phyloP scores from a whole-genome alignment of 2,797 vertebrate species.

The Protonibea diacanthus region DNA sequence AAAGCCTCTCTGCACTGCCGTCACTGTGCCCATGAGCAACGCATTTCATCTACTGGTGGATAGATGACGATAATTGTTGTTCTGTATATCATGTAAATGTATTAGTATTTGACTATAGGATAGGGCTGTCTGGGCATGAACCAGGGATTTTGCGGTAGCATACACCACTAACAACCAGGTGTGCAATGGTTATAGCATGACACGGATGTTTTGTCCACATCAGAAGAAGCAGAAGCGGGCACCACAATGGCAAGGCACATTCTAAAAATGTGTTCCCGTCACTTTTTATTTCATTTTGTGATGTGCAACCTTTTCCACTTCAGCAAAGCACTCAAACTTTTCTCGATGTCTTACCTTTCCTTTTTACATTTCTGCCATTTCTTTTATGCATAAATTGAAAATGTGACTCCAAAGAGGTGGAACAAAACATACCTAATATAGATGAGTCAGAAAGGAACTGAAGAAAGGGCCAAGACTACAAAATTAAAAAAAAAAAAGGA shows the following conservation, averaged over 20 bases:
- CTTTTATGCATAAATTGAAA: not conserved
- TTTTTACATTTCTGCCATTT: not conserved
- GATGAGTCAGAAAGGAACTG: slow-evolving; percentile 1
- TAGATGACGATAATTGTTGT: not conserved
- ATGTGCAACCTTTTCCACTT: not conserved
- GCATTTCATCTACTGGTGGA: slow-evolving; percentile 31
- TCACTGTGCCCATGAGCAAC: slow-evolving; percentile 51
- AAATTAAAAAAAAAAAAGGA: slow-evolving; percentile 33
- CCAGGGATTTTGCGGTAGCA: not conserved
- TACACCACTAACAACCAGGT: not conserved
- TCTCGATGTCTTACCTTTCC: not conserved
- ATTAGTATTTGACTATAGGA: not conserved
- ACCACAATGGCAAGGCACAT: not conserved
- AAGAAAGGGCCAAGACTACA: slow-evolving; percentile 7
- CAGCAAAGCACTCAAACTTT: not conserved
- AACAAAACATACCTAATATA: not conserved
- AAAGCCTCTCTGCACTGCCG: slow-evolving; percentile 25
- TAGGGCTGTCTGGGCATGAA: not conserved
- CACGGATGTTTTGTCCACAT: not conserved
- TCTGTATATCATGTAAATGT: slow-evolving; percentile 13
- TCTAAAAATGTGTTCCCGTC: not conserved
- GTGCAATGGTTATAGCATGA: not conserved
- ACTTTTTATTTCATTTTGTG: not conserved
- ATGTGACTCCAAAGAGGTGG: not conserved
- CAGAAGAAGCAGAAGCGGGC: not conserved